Conservation (phyloP, 1,140 invertebrate genomes). For the Panonychus citri region DNA sequence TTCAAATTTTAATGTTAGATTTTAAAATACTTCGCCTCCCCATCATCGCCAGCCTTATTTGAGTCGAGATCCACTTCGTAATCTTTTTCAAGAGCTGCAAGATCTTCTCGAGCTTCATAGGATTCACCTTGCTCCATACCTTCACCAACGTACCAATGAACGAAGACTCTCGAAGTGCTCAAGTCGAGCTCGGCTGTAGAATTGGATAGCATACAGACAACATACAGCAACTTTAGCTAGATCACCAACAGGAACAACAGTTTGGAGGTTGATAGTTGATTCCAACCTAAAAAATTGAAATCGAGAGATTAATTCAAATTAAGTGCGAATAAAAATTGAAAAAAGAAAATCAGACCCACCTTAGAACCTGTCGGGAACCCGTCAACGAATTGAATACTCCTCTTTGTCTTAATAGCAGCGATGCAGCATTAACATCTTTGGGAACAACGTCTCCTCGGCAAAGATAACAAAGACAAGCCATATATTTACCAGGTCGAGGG, state of each 20-base stretch:
- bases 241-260: slow-evolving; percentile 56
- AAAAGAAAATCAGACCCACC: slow-evolving; percentile 1
- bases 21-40: slow-evolving; percentile 24
- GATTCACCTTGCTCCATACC: slow-evolving; percentile 21
- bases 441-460: slow-evolving; percentile 50
- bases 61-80: slow-evolving; percentile 40
- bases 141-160: slow-evolving; percentile 25
- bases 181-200: slow-evolving; percentile 35
- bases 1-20: slow-evolving; percentile 49
- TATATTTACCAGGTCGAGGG: slow-evolving; percentile 28
- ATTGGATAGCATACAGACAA: slow-evolving; percentile 52
- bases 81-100: slow-evolving; percentile 38
- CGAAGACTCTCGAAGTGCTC: slow-evolving; percentile 30
- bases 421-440: slow-evolving; percentile 62
- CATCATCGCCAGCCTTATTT: slow-evolving; percentile 27
- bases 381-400: slow-evolving; percentile 34
- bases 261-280: slow-evolving; percentile 65
- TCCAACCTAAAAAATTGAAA: slow-evolving; percentile 19
- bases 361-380: slow-evolving; percentile 22
- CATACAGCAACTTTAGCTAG: slow-evolving; percentile 58
- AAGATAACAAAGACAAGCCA: slow-evolving; percentile 63
- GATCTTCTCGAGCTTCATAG: slow-evolving; percentile 35
- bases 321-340: slow-evolving; percentile 21
- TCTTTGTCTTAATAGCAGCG: slow-evolving; percentile 57
- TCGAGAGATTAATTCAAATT: slow-evolving; percentile 18